A percentile compares a stretch with the other conserved stretches of the same genome.
Conservation (phyloP, 2,797 vertebrate species). For the Neosalanx taihuensis region DNA sequence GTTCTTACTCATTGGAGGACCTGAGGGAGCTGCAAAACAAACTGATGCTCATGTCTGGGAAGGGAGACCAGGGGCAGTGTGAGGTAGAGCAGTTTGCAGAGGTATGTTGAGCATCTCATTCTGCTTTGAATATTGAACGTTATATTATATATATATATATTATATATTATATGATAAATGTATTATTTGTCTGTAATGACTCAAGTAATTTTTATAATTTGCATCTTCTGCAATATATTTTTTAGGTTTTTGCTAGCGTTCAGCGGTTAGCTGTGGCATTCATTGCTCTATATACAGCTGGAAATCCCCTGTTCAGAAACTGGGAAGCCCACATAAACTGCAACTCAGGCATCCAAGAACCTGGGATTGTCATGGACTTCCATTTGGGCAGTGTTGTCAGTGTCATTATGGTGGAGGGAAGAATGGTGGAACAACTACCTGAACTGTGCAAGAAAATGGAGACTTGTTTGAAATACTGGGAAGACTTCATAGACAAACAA, state of each 20-base stretch:
- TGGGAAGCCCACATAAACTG: conserved; percentile 82
- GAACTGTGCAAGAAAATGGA: conserved; percentile 87
- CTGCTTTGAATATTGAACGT: background rate
- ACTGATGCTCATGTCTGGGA: conserved; percentile 96
- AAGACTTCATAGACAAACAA: conserved; percentile 78
- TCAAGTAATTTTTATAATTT: background rate
- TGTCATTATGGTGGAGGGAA: conserved; percentile 69
- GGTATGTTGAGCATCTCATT: conserved; percentile 60
- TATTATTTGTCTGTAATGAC: background rate
- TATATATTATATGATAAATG: no score
- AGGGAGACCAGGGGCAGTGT: conserved; percentile 82
- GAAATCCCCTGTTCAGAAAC: conserved; percentile 86
- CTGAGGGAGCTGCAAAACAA: conserved; percentile 92
- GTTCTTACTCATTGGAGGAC: conserved; percentile 83
- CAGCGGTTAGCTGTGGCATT: conserved; percentile 86
- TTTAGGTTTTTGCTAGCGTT: conserved; percentile 84
- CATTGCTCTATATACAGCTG: conserved; percentile 83
- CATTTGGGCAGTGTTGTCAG: conserved; percentile 50
- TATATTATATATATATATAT: background rate
- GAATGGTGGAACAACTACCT: conserved; percentile 72
- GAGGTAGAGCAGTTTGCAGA: conserved; percentile 91
- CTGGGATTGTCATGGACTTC: conserved; percentile 79
- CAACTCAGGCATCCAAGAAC: conserved; percentile 36
- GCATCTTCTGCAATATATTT: conserved; percentile 22
- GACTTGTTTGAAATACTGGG: conserved; percentile 79